Evolutionary conservation across 2,888 invertebrate genomes (phyloP), one percentile per base, ranked within the genome.

Genomic region (Panzeria rudis): DNA sequence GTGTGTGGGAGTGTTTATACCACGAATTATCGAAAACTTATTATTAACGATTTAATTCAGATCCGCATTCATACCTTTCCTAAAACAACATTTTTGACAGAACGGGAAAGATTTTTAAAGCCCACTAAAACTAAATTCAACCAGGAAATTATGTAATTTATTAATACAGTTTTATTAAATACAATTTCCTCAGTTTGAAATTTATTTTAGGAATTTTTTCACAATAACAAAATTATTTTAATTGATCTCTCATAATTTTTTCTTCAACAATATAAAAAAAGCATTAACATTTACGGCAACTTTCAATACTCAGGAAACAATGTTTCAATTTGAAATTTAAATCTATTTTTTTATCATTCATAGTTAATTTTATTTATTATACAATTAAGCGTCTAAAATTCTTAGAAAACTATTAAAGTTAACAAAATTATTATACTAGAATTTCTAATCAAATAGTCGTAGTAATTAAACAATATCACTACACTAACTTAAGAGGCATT

Each of bases 301-400:
- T n/a, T 62, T 71, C 38, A 32, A 23, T 8, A 44, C 50, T n/a
- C 50, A 56, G 80, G 77, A 83, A 78, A 78, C 59, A 44, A 50
- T 78, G 41, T 83, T 72, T 68, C 23, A 59, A 61, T 68, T 50
- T 69, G 41, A 73, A 68, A 47, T 75, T 69, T 6, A 64, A 83
- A 59, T 62, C 4, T 20, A 13, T 25, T 59, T 69, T 29, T 71
- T 44, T 47, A 73, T 69, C 23, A 79, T 38, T 56, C 9, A 54
- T 13, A 25, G 54, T 75, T 20, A 79, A 54, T 62, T 54, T 41
- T 59, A 66, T 76, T 80, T 84, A 38, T 72, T 76, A 80, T 66
- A 66, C 50, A 79, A 25, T 68, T 76, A 17, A 25, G 41, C 20
- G 62, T 77, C 54, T 47, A 1, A 75, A 71, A 76, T 84, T 84